Evolutionary conservation across 23 tunicate genomes (phyloP).

Genomic region (Botrylloides violaceus): DNA sequence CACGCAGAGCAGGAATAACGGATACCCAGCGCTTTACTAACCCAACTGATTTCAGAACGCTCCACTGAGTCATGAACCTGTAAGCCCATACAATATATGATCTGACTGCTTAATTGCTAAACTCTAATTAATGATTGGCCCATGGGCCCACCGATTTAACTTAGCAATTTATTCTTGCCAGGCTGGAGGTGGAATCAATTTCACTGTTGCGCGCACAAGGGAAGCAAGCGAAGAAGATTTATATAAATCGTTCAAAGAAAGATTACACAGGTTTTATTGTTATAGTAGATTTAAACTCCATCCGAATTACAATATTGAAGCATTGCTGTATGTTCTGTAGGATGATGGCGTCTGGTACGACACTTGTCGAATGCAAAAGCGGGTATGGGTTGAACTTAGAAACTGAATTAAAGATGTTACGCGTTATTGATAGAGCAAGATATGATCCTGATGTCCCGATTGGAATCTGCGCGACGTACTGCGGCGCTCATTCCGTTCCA

Average conservation of each 20-base stretch:
- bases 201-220: constrained; percentile 82
- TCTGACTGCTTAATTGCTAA: too few relatives aligned
- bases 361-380: constrained; percentile 90
- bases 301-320: neutral
- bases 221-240: constrained; percentile 66
- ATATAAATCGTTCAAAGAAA: constrained; percentile 31
- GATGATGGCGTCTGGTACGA: constrained; percentile 79
- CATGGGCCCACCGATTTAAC: too few relatives aligned
- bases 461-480: constrained; percentile 63
- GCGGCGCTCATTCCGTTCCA: constrained; percentile 91
- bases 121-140: too few relatives aligned
- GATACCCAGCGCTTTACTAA: too few relatives aligned
- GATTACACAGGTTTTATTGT: constrained; percentile 51
- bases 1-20: too few relatives aligned
- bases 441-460: constrained; percentile 33
- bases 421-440: constrained; percentile 68
- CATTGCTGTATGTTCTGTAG: constrained; percentile 10
- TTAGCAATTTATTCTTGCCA: too few relatives aligned
- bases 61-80: too few relatives aligned
- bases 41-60: too few relatives aligned
- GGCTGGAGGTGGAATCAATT: constrained; percentile 98
- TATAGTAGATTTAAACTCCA: neutral
- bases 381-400: constrained; percentile 83
- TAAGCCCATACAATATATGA: too few relatives aligned
- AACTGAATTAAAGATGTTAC: constrained; percentile 83